A percentile compares a stretch with the other conserved stretches of the same genome.
Conservation (phyloP, 2,113 vertebrate genomes). For the Oreochromis aureus region DNA sequence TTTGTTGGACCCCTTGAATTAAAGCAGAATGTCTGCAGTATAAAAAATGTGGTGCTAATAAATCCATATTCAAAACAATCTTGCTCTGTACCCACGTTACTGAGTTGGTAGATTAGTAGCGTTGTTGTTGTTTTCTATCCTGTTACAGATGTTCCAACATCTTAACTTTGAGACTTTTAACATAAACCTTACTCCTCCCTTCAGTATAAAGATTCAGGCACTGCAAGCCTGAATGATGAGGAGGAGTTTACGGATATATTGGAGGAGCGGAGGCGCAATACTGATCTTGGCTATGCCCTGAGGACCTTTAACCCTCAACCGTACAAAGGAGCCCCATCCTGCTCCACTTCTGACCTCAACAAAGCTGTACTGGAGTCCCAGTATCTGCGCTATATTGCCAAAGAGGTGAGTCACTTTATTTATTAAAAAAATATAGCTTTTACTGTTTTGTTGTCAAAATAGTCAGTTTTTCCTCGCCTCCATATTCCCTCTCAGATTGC, state of each 20-base stretch:
- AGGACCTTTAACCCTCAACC: constrained; percentile 80
- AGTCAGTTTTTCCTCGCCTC: too few species aligned
- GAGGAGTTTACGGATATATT: constrained; percentile 85
- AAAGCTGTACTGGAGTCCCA: constrained; percentile 82
- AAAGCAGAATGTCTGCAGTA: neutral
- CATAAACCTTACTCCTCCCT: neutral
- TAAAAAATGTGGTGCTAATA: neutral
- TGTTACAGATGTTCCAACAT: neutral
- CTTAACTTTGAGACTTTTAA: neutral
- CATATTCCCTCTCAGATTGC: constrained; percentile 69
- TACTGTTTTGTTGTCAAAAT: neutral
- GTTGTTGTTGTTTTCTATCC: neutral
- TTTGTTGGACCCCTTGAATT: neutral
- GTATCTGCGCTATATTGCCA: constrained; percentile 78
- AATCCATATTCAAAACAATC: neutral
- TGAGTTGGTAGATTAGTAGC: neutral
- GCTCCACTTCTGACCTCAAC: constrained; percentile 78
- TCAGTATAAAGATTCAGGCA: constrained; percentile 20
- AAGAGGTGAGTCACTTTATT: constrained; percentile 73
- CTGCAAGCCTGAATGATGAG: constrained; percentile 48
- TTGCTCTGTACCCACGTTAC: neutral
- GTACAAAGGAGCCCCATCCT: constrained; percentile 73
- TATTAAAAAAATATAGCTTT: neutral
- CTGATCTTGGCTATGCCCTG: constrained; percentile 84
- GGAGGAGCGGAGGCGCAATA: constrained; percentile 80